phyloP scores from a whole-genome alignment of 2,113 vertebrate species.

The Siphamia tubifer region DNA sequence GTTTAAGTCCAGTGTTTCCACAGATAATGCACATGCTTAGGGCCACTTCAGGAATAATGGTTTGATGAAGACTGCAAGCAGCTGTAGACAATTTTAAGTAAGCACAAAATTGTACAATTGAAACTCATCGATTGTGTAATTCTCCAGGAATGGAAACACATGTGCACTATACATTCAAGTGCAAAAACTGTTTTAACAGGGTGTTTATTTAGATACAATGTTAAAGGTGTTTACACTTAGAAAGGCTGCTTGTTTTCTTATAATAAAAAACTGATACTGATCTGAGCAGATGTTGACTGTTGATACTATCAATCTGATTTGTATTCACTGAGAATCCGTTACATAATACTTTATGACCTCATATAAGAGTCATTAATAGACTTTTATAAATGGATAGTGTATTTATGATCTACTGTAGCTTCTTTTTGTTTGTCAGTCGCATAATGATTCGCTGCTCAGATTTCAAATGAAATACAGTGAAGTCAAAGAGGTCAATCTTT shows the following conservation, averaged over 20 bases:
- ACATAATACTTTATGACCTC: no score
- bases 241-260: not conserved
- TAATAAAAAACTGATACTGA: not conserved
- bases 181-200: not conserved
- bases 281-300: no score
- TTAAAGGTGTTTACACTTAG: not conserved
- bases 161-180: not conserved
- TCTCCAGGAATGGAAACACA: not conserved
- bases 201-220: not conserved
- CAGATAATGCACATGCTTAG: constrained; percentile 6
- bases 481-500: not conserved
- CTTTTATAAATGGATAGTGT: no score
- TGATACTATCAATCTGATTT: no score
- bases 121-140: not conserved
- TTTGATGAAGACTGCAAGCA: not conserved
- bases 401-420: not conserved
- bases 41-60: not conserved
- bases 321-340: no score
- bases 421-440: not conserved
- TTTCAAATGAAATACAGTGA: not conserved
- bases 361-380: no score
- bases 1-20: constrained; percentile 36
- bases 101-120: not conserved
- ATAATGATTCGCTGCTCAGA: not conserved
- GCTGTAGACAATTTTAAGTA: not conserved